Evolutionary conservation across 2,113 vertebrate genomes (phyloP).

Genomic region (Crotalus helleri): DNA sequence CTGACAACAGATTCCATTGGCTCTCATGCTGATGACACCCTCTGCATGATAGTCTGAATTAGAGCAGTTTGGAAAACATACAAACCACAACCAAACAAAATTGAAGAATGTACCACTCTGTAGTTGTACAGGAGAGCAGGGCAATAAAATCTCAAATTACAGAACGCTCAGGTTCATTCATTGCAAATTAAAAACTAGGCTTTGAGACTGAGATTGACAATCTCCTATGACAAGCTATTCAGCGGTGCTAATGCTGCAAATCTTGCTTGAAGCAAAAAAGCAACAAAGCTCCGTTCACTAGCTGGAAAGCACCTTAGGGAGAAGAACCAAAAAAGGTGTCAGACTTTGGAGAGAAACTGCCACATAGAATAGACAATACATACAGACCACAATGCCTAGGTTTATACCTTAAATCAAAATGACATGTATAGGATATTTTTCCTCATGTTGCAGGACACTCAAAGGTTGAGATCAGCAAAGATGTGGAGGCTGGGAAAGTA

Average conservation of each 20-base stretch:
- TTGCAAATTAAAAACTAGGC: neutral
- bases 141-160: neutral
- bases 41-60: constrained; percentile 10
- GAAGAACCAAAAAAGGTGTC: neutral
- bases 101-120: neutral
- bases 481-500: neutral
- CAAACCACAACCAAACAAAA: neutral
- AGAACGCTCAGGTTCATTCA: neutral
- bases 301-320: neutral
- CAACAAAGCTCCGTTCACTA: neutral
- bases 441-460: neutral
- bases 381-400: neutral
- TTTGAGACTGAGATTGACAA: neutral
- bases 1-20: neutral
- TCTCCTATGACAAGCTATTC: neutral
- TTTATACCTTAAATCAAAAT: neutral
- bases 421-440: neutral
- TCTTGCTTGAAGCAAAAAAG: neutral
- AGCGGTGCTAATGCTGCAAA: neutral
- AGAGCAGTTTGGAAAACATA: constrained; percentile 17
- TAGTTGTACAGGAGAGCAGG: neutral
- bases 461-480: neutral
- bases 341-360: neutral
- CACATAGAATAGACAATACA: neutral
- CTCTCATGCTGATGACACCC: constrained; percentile 10